Percentiles rank a stretch among this genome's conserved stretches.
Conservation (phyloP, 2,113 vertebrate species). For the Tor tambroides region DNA sequence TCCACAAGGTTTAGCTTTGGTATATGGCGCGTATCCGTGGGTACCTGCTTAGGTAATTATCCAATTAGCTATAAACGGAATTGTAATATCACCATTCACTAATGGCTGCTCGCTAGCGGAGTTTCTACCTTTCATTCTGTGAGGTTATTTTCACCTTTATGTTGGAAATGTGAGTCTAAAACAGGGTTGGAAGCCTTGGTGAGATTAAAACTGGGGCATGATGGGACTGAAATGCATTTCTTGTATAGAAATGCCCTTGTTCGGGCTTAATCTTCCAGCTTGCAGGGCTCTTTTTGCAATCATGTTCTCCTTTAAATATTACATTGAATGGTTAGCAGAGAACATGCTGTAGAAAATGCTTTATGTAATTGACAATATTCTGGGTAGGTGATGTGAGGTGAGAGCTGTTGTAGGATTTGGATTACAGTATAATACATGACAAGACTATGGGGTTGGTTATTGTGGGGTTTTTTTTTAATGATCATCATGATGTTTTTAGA, state of each 20-base stretch:
- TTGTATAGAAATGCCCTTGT: slow-evolving; percentile 24
- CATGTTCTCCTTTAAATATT: slow-evolving; percentile 26
- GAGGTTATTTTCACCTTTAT: slow-evolving; percentile 35
- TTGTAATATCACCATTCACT: not conserved
- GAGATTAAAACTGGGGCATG: slow-evolving; percentile 29
- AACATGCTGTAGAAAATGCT: slow-evolving; percentile 23
- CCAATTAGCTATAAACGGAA: not conserved
- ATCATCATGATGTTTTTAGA: not conserved
- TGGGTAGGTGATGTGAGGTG: slow-evolving; percentile 5
- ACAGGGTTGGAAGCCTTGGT: slow-evolving; percentile 1
- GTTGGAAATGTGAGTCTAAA: not conserved
- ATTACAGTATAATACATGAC: not conserved
- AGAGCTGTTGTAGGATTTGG: slow-evolving; percentile 12
- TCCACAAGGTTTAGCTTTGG: not conserved
- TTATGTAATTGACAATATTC: slow-evolving; percentile 17
- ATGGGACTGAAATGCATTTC: slow-evolving; percentile 27
- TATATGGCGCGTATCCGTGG: not conserved
- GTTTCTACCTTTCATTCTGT: not conserved
- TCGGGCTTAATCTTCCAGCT: not conserved
- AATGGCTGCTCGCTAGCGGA: slow-evolving; percentile 25
- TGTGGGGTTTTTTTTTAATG: not conserved
- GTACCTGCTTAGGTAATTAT: slow-evolving; percentile 2
- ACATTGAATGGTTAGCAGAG: not conserved
- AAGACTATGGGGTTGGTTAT: not conserved
- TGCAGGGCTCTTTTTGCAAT: slow-evolving; percentile 1